phyloP scores from a whole-genome alignment of 2,113 vertebrate species.

The Laterallus jamaicensis region DNA sequence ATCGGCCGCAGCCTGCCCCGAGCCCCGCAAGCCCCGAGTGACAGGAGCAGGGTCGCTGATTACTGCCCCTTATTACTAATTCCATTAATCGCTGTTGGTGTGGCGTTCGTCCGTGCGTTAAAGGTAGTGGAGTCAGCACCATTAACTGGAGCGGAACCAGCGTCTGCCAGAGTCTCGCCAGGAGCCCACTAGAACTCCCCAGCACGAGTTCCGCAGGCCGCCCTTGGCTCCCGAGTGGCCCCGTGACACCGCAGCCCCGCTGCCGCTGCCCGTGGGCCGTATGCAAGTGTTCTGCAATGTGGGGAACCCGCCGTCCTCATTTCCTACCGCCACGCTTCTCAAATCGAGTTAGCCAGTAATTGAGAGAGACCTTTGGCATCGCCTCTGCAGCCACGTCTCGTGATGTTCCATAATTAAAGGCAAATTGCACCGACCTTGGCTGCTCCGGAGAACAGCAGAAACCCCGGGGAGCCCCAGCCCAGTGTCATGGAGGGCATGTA shows the following conservation, averaged over 20 bases:
- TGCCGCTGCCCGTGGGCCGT: background rate
- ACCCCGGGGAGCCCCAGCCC: rapidly evolving
- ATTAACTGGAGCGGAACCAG: conserved; percentile 52
- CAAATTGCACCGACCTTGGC: background rate
- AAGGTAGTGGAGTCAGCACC: conserved; percentile 61
- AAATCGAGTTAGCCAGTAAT: background rate
- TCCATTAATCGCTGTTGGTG: conserved; percentile 14
- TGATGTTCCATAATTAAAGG: background rate
- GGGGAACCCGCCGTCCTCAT: background rate
- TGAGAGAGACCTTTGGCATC: background rate
- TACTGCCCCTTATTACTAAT: background rate
- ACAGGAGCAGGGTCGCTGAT: too few relatives aligned
- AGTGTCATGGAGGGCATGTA: rapidly evolving
- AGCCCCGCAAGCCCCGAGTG: too few relatives aligned
- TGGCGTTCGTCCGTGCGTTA: background rate
- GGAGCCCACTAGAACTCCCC: too few relatives aligned
- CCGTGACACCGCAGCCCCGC: rapidly evolving
- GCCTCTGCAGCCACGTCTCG: background rate
- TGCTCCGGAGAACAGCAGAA: background rate
- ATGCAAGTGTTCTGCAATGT: background rate
- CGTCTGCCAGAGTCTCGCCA: conserved; percentile 19
- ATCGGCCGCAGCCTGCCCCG: background rate
- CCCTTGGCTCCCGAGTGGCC: background rate
- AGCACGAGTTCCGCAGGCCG: background rate
- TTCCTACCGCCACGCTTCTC: background rate